Conservation (phyloP, 2,797 vertebrate genomes). For the Enteromius anoplus region DNA sequence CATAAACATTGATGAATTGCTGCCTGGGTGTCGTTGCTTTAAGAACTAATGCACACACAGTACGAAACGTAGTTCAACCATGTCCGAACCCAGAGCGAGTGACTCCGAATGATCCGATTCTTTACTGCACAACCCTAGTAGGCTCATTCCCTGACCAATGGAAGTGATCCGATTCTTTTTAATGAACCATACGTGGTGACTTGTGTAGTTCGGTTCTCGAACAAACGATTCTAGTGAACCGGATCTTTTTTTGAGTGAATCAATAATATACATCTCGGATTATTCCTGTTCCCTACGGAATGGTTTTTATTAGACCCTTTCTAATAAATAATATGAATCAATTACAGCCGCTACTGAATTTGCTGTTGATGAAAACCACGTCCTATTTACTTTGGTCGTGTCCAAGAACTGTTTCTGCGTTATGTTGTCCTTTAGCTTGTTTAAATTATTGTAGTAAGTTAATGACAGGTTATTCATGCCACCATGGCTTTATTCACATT, state of each 20-base stretch:
- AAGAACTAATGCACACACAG: neutral
- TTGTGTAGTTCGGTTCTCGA: neutral
- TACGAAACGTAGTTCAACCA: neutral
- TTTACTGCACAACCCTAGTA: neutral
- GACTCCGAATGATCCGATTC: neutral
- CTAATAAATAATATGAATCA: neutral
- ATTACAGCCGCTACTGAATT: neutral
- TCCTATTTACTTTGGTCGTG: neutral
- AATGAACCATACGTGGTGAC: neutral
- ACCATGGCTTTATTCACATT: neutral
- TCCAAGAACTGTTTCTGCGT: neutral
- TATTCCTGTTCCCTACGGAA: neutral
- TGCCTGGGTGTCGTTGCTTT: neutral
- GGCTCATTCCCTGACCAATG: neutral
- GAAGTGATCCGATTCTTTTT: neutral
- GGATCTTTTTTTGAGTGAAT: neutral
- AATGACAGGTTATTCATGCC: neutral
- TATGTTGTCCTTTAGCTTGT: neutral
- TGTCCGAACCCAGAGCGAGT: neutral
- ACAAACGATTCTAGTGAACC: neutral
- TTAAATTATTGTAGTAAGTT: neutral
- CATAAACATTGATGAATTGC: constrained; percentile 25
- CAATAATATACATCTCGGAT: neutral
- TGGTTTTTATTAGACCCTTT: neutral
- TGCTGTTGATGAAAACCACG: neutral